Base-by-base conservation (phyloP, 1,140 invertebrate species). In the Steinernema feltiae region DNA sequence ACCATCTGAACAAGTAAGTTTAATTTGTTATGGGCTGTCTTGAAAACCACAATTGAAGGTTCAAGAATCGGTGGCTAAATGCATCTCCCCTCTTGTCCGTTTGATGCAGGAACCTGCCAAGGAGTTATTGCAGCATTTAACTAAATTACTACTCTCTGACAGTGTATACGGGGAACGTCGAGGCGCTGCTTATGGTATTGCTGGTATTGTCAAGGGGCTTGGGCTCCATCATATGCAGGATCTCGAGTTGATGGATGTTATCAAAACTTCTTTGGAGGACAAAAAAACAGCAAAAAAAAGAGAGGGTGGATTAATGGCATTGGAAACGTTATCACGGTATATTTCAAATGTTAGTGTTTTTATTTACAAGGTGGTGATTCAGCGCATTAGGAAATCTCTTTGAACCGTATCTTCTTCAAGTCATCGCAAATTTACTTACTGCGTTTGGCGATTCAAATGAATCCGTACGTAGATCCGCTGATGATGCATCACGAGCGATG, bases 331-430 rank as follows among this genome's bases (percentile, higher is more conserved):
- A 18, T 98, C 94, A 87, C 92, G 79, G 80, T 81, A n/a, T n/a
- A n/a, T n/a, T n/a, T n/a, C n/a, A 32, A 30, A 12, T 24, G 1
- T 63, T 1, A 30, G 71, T 41, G n/a, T n/a, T 41, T 48, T 21
- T 18, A 1, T 30, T 7, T 48, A 21, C 32, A 46, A 2, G 15
- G 27, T 29, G 69, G 72, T n/a, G 1, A 71, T 17, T 63, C 7
- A 82, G 75, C 29, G 78, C 76, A 15, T 48, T 84, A 48, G 83
- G 76, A 48, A 91, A 77, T 94, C 95, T 90, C 89, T 98, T 79
- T 89, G 97, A 99, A 87, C 97, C 97, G 0, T 99, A 99, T 87
- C 94, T 99, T 77, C 94, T 99, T 32, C 93, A 98, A 86, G 93
- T 98, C 41, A 88, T 99, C 72, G 95, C 95, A 0, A 92, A 97